Evolutionary conservation across 2,113 vertebrate species (phyloP).

Genomic region (Oostethus manadensis): DNA sequence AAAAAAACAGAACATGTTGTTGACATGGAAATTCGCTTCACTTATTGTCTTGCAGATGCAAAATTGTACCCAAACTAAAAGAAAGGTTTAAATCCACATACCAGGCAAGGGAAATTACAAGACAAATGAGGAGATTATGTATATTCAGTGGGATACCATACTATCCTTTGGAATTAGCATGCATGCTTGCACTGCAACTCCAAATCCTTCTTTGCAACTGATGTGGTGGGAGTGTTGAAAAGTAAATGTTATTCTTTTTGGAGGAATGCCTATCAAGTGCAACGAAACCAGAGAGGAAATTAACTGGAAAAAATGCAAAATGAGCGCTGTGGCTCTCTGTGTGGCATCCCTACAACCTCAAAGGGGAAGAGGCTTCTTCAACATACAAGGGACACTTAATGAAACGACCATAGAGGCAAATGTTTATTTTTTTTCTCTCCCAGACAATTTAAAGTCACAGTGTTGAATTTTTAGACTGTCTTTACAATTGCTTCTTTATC

Average conservation of each 20-base stretch:
- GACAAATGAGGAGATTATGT: constrained; percentile 14
- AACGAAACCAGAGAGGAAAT: constrained; percentile 52
- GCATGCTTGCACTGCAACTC: constrained; percentile 41
- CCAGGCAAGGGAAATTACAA: constrained; percentile 11
- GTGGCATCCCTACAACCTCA: constrained; percentile 46
- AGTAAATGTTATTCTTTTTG: constrained; percentile 53
- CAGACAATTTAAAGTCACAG: constrained; percentile 5
- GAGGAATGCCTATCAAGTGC: constrained; percentile 54
- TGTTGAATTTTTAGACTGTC: constrained; percentile 4
- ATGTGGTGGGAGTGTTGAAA: constrained; percentile 44
- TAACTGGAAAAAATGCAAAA: constrained; percentile 55
- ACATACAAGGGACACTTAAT: constrained; percentile 28
- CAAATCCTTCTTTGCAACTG: constrained; percentile 54
- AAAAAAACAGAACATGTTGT: constrained; percentile 8
- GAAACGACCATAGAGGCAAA: constrained; percentile 24
- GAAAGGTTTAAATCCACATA: not conserved
- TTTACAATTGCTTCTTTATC: not conserved
- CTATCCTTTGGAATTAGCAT: not conserved
- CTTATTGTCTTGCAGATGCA: constrained; percentile 22
- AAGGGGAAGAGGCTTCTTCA: constrained; percentile 11
- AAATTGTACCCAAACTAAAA: constrained; percentile 6
- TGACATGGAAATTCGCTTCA: not conserved
- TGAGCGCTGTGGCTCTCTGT: constrained; percentile 30
- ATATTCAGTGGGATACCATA: constrained; percentile 34
- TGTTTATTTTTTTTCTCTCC: constrained; percentile 3